A percentile compares a stretch with the other conserved stretches of the same genome.
phyloP scores from a whole-genome alignment of 2,888 invertebrate species.

The Clostera curtula region DNA sequence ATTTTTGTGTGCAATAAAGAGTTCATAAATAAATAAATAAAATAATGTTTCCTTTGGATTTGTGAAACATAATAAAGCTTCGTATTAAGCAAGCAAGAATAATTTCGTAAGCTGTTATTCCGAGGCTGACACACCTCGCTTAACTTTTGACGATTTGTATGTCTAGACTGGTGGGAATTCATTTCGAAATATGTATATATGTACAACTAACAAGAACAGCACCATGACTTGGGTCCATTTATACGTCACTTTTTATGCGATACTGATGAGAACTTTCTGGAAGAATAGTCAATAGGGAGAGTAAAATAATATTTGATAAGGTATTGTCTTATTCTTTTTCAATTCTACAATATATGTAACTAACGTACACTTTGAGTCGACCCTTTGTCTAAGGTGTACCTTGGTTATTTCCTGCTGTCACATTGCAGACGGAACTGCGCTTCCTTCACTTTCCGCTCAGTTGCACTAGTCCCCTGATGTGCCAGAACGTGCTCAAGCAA shows the following conservation, averaged over 20 bases:
- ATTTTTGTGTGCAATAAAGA: too few species aligned
- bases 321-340: too few species aligned
- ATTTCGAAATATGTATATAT: slow-evolving; percentile 4
- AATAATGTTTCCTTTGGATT: too few species aligned
- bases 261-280: too few species aligned
- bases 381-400: slow-evolving; percentile 17
- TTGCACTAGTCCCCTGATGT: slow-evolving; percentile 32
- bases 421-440: slow-evolving; percentile 50
- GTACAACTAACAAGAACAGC: too few species aligned
- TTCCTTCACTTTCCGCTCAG: slow-evolving; percentile 52
- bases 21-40: too few species aligned
- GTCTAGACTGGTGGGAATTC: slow-evolving; percentile 10
- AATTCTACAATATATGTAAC: too few species aligned
- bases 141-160: slow-evolving; percentile 15
- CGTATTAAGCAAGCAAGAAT: slow-evolving; percentile 20
- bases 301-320: too few species aligned
- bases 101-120: slow-evolving; percentile 30
- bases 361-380: slow-evolving; percentile 10
- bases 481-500: slow-evolving; percentile 27
- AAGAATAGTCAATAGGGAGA: too few species aligned
- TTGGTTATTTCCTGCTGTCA: slow-evolving; percentile 26
- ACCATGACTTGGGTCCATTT: too few species aligned
- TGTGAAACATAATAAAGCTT: too few species aligned
- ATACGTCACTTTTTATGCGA: too few species aligned
- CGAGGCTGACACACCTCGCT: slow-evolving; percentile 16